Conservation (phyloP, 2,113 vertebrate species). For the Sylvia atricapilla region DNA sequence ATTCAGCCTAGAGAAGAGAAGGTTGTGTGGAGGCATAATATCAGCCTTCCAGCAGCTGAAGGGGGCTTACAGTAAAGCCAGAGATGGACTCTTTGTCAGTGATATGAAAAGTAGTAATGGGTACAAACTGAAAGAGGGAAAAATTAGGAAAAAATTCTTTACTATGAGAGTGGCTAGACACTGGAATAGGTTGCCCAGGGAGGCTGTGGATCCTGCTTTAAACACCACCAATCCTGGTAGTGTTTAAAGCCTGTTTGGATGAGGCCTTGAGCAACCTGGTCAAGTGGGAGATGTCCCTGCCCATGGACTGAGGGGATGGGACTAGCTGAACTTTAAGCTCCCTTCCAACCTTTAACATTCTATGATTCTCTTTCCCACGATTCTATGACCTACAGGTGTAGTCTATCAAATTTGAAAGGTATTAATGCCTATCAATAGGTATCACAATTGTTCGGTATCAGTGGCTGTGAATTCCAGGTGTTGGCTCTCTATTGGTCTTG, state of each 20-base stretch:
- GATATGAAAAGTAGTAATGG: not conserved
- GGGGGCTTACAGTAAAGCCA: not conserved
- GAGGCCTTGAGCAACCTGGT: not conserved
- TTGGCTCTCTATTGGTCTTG: not conserved
- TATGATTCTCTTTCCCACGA: not conserved
- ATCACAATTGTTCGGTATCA: not conserved
- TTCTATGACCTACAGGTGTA: fast-evolving
- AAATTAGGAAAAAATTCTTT: not conserved
- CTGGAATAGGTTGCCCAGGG: not conserved
- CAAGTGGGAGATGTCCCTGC: not conserved
- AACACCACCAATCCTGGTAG: no score
- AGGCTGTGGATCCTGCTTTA: not conserved
- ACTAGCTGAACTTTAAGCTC: not conserved
- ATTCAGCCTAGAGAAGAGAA: not conserved
- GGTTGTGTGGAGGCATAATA: not conserved
- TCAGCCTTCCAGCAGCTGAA: not conserved
- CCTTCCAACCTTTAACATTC: not conserved
- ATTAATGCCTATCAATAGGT: not conserved
- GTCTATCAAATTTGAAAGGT: not conserved
- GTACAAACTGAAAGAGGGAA: not conserved
- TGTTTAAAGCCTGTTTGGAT: not conserved
- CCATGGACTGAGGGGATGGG: fast-evolving
- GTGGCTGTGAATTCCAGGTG: not conserved
- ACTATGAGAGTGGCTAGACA: not conserved
- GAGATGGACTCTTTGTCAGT: not conserved